These are phyloP conservation scores for Acheta domesticus DNA, from an alignment of 2,888 invertebrate species.

Conservation along the genomic window DNA sequence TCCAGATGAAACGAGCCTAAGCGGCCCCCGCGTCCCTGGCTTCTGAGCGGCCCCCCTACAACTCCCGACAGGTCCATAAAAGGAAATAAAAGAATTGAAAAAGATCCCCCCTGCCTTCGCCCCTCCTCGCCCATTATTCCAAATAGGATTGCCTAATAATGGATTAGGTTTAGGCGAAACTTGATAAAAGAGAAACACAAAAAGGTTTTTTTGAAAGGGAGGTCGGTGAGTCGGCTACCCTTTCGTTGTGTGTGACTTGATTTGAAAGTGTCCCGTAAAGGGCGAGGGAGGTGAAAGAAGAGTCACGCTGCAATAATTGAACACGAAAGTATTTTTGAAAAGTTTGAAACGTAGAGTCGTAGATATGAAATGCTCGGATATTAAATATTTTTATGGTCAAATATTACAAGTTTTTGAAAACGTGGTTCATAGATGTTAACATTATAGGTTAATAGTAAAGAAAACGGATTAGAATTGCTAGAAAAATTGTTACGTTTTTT, in stretches of 20 bases:
- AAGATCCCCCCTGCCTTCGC: not conserved
- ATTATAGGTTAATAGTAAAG: too few species aligned
- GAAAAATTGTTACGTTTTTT: too few species aligned
- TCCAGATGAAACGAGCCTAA: slow-evolving; percentile 12
- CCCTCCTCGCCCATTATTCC: not conserved
- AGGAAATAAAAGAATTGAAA: slow-evolving; percentile 18
- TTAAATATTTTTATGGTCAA: too few species aligned
- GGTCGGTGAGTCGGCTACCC: not conserved
- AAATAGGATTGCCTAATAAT: slow-evolving; percentile 11
- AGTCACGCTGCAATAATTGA: too few species aligned
- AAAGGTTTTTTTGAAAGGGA: not conserved
- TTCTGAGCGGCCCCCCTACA: not conserved
- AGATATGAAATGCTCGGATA: too few species aligned
- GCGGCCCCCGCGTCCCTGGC: not conserved
- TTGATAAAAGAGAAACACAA: slow-evolving; percentile 7
- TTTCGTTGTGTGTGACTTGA: not conserved
- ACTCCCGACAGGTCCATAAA: slow-evolving; percentile 6
- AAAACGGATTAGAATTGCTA: too few species aligned
- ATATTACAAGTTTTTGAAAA: too few species aligned
- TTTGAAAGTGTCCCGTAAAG: not conserved
- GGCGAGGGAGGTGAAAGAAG: not conserved
- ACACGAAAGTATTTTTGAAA: too few species aligned
- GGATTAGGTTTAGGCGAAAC: slow-evolving; percentile 10
- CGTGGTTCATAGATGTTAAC: too few species aligned
- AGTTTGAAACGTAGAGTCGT: too few species aligned